phyloP scores from a whole-genome alignment of 2,797 vertebrate genomes.

The Ara ararauna region DNA sequence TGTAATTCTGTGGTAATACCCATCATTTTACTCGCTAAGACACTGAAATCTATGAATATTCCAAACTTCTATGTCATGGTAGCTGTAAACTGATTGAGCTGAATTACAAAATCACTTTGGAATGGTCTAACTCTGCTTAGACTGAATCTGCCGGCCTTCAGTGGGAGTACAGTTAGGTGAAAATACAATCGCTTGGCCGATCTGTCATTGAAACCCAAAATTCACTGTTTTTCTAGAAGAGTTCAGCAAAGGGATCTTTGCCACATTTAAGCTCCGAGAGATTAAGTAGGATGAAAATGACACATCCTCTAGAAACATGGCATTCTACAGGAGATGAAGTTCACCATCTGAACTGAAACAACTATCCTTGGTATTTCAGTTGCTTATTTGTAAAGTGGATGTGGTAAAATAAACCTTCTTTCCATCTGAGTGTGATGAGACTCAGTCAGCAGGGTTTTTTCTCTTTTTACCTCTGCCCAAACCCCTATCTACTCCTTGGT shows the following conservation, averaged over 20 bases:
- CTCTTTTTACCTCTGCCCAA: neutral
- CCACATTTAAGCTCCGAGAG: neutral
- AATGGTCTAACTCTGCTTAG: neutral
- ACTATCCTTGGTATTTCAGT: neutral
- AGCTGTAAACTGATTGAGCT: neutral
- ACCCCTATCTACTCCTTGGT: accelerated
- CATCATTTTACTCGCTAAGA: neutral
- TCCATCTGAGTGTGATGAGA: neutral
- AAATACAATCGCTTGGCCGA: neutral
- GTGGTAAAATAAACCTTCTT: neutral
- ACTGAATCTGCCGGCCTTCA: neutral
- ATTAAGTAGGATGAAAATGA: neutral
- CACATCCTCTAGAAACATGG: neutral
- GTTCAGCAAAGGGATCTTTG: neutral
- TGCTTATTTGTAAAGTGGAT: neutral
- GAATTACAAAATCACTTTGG: neutral
- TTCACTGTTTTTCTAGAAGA: neutral
- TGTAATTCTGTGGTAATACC: neutral
- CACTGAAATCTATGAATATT: neutral
- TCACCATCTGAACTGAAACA: neutral
- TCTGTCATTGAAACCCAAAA: neutral
- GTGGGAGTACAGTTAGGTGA: neutral
- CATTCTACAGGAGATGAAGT: neutral
- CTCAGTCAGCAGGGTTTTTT: neutral
- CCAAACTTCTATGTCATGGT: neutral